Base-by-base conservation (phyloP, 2,113 vertebrate genomes). In the Apteryx owenii region DNA sequence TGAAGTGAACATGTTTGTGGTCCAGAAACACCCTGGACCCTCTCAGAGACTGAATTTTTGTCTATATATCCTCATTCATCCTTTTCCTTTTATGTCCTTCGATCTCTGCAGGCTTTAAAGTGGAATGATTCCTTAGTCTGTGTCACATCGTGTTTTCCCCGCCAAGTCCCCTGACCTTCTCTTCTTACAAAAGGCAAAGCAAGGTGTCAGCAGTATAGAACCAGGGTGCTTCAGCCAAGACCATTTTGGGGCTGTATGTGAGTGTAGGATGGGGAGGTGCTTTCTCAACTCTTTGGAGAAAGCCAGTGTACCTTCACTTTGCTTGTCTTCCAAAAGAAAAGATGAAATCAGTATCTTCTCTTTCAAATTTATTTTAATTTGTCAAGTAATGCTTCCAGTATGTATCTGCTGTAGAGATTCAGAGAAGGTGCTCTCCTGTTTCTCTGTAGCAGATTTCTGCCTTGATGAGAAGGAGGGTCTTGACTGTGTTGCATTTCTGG, bases 161-260 rank as follows among this genome's bases (percentile, higher is more conserved):
- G 12, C 15, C 40, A 9, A 60, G 29, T 9, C 15, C 38, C 17
- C 38, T 22, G 48, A 33, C 48, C 72, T 29, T 46, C 48, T 46
- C 25, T 20, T 46, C 25, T 20, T 72, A 18, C 26, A 7, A 62
- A 54, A 51, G 10, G 46, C 29, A 50, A 33, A 60, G 53, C 12
- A 56, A 33, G 48, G 33, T 36, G 48, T 53, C 38, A 36, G 70
- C 25, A 46, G 61, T 33, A 64, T 36, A 22, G n/a, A 12, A 26
- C 31, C 1, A 2, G 51, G 36, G 25, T 44, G 38, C 31, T 54
- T 54, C 83, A 65, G 60, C 20, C 53, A 18, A 53, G 58, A n/a
- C 2, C 2, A n/a, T 10, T 44, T 6, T 28, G 58, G 70, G 48
- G 17, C 46, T 22, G 7, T 7, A 4, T 3, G 3, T 44, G 38